Evolutionary conservation across 2,113 vertebrate species (phyloP), one percentile per base, ranked within the genome.

Genomic region (Heterotilapia buettikoferi): DNA sequence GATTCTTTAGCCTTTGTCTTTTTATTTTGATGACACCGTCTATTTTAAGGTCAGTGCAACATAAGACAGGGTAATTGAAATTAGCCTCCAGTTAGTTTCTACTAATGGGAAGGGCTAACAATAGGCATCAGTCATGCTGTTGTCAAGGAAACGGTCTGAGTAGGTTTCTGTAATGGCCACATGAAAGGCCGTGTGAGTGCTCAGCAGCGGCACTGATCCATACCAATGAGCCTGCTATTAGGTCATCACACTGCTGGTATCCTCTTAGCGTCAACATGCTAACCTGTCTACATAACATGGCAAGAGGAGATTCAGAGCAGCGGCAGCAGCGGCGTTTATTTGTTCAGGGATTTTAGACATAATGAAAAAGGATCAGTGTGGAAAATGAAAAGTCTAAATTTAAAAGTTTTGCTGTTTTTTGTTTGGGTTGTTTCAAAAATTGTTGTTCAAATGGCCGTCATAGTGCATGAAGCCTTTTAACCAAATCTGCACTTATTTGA

Each of bases 51-150:
- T 61, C n/a, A 9, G 12, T 13, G 71, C 29, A 81, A 83, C 47
- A 87, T 18, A 79, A 90, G 52, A 81, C 12, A 7, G 79, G 19
- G 56, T 57, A 21, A 59, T 45, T 43, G 14, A 92, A 87, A 87
- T 92, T 87, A 90, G 85, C 59, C 52, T 85, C 45, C 63, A 91
- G 73, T 88, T 87, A 86, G 85, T 87, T 92, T 66, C 29, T 82
- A 21, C 61, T 86, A 80, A 86, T 80, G 82, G 52, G 84, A 86
- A 57, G 13, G 45, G 54, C 92, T 91, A 93, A 92, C 93, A 94
- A 94, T 91, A 93, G 88, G 82, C 81, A 91, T 94, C 93, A 90
- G 93, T 93, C 92, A 91, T 94, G 91, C 86, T 61, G 93, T 94
- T 89, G 93, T 94, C 93, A 92, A 84, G 93, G 93, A 85, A 90